These are phyloP conservation scores for Urechis unicinctus DNA, from an alignment of 2,888 invertebrate species.

Conservation along the genomic window DNA sequence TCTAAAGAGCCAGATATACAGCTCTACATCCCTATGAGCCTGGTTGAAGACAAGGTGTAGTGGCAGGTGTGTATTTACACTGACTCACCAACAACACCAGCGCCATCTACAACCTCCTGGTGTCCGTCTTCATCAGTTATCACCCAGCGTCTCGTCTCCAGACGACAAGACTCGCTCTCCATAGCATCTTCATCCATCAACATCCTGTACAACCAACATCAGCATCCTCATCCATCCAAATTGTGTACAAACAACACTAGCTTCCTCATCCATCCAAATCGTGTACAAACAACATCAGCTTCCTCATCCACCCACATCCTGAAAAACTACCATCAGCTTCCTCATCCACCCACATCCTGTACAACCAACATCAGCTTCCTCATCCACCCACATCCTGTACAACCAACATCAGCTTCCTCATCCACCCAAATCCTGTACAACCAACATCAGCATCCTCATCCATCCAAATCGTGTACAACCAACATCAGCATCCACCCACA, in stretches of 20 bases:
- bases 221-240: neutral
- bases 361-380: too few species aligned
- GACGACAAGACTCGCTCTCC: conserved; percentile 27
- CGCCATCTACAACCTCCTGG: conserved; percentile 34
- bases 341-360: neutral
- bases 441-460: too few species aligned
- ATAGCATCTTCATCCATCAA: conserved; percentile 29
- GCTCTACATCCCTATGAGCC: too few species aligned
- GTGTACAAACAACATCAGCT: conserved; percentile 17
- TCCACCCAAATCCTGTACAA: too few species aligned
- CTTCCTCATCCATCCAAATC: conserved; percentile 1
- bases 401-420: too few species aligned
- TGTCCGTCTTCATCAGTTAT: conserved; percentile 34
- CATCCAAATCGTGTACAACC: too few species aligned
- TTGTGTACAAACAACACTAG: conserved; percentile 19
- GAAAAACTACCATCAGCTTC: conserved; percentile 2
- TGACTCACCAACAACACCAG: conserved; percentile 35
- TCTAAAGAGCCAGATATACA: too few species aligned
- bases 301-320: conserved; percentile 17
- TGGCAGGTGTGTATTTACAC: conserved; percentile 14
- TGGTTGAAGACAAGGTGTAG: too few species aligned
- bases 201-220: conserved; percentile 23
- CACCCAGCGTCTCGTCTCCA: conserved; percentile 35
- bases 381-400: too few species aligned
- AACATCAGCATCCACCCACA: too few species aligned